phyloP scores from a whole-genome alignment of 1,140 invertebrate species.

The Holotrichia oblita region DNA sequence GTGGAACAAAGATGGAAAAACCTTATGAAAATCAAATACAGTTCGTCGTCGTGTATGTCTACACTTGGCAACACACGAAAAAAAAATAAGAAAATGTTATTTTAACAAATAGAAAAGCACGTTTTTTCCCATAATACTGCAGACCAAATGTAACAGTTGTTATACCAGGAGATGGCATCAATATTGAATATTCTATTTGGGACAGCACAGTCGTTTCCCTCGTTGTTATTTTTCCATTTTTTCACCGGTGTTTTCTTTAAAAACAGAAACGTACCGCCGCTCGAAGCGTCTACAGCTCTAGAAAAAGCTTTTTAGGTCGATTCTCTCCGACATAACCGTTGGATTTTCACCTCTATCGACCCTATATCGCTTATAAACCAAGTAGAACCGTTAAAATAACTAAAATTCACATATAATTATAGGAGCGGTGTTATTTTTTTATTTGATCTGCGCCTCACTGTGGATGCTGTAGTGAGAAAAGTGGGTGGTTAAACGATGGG shows the following conservation, averaged over 20 bases:
- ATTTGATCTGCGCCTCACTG: not conserved
- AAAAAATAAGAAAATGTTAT: constrained; percentile 46
- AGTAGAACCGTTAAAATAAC: not conserved
- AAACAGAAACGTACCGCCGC: constrained; percentile 43
- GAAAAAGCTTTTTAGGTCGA: not conserved
- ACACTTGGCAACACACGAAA: not conserved
- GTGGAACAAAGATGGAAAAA: not conserved
- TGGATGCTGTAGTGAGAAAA: constrained; percentile 2
- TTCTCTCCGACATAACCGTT: not conserved
- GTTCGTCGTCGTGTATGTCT: constrained; percentile 42
- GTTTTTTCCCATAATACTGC: constrained; percentile 34
- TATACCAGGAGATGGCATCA: not conserved
- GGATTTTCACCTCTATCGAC: not conserved
- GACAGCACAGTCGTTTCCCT: constrained; percentile 37
- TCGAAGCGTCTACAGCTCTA: not conserved
- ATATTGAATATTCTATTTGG: not conserved
- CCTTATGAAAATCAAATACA: constrained; percentile 46
- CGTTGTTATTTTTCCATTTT: constrained; percentile 54
- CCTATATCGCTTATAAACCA: not conserved
- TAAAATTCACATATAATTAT: constrained; percentile 38
- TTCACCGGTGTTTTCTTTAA: constrained; percentile 50
- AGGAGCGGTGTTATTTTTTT: constrained; percentile 34
- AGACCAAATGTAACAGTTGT: not conserved
- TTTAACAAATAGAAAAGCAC: constrained; percentile 46
- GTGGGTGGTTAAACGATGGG: too few species aligned